phyloP scores from a whole-genome alignment of 2,113 vertebrate genomes.

The Gracilinanus agilis region DNA sequence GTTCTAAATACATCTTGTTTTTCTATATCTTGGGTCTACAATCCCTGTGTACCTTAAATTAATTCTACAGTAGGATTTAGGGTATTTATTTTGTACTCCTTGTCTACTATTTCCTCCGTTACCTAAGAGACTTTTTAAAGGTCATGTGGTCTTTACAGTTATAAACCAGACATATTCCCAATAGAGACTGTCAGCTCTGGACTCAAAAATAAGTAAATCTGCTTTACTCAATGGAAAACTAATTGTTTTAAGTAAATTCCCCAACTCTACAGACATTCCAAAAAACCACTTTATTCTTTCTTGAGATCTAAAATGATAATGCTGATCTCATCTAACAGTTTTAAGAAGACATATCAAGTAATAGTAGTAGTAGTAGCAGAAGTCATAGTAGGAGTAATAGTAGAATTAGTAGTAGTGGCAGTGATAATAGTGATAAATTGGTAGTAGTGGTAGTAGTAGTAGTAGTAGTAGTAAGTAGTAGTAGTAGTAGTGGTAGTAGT shows the following conservation, averaged over 20 bases:
- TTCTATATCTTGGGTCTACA: background rate
- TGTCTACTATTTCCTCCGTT: constrained; percentile 68
- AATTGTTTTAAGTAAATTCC: constrained; percentile 53
- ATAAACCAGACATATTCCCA: constrained; percentile 77
- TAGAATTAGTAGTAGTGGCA: background rate
- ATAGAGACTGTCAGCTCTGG: constrained; percentile 54
- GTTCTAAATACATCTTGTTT: background rate
- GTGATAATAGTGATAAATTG: too few species aligned
- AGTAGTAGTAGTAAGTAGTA: too few species aligned
- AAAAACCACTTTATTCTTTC: constrained; percentile 52
- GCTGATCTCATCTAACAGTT: constrained; percentile 18
- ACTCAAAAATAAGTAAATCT: constrained; percentile 67
- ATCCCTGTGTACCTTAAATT: constrained; percentile 48
- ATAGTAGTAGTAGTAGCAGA: too few species aligned
- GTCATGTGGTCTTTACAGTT: constrained; percentile 71
- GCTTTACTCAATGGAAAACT: constrained; percentile 51
- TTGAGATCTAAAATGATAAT: constrained; percentile 38
- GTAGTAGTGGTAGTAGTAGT: too few species aligned
- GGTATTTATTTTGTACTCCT: constrained; percentile 51
- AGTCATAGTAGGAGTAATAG: background rate
- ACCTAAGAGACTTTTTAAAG: constrained; percentile 60
- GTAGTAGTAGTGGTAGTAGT: too few species aligned
- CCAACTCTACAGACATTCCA: constrained; percentile 34
- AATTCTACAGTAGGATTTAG: constrained; percentile 51
- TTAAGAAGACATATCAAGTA: constrained; percentile 19